Conservation (phyloP, 2,113 vertebrate genomes). For the Chaetops frenatus region DNA sequence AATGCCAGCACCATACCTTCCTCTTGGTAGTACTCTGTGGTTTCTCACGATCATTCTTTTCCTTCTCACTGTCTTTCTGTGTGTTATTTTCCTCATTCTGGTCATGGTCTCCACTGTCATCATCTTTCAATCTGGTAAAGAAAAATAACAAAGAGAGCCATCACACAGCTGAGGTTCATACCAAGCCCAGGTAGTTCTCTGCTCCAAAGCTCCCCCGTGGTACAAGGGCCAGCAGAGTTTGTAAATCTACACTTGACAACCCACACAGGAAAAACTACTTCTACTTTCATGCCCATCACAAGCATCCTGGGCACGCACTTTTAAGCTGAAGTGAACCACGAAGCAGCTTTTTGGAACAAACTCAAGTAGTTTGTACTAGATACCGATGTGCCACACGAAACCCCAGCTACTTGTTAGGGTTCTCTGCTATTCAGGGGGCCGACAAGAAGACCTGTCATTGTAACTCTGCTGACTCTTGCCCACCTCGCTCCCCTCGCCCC, state of each 20-base stretch:
- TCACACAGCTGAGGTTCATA: not conserved
- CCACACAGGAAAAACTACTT: not conserved
- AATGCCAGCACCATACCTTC: slow-evolving; percentile 64
- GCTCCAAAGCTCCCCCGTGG: rapidly evolving
- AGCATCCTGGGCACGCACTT: not conserved
- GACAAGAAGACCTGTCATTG: rapidly evolving
- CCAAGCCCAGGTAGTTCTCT: not conserved
- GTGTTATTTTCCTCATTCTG: slow-evolving; percentile 83
- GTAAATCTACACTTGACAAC: not conserved
- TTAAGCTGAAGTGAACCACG: not conserved
- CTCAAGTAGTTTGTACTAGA: not conserved
- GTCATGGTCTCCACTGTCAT: slow-evolving; percentile 83
- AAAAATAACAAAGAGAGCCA: not conserved
- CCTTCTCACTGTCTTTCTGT: slow-evolving; percentile 89
- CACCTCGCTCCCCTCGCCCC: not conserved
- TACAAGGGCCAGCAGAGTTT: rapidly evolving
- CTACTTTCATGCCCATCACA: not conserved
- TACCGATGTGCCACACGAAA: not conserved
- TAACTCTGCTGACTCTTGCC: not conserved
- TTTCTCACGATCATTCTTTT: slow-evolving; percentile 78
- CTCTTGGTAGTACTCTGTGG: slow-evolving; percentile 72
- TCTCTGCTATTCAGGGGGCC: too few relatives aligned
- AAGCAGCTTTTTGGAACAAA: not conserved
- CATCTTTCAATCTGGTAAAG: slow-evolving; percentile 76
- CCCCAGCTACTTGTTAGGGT: rapidly evolving